These are phyloP conservation scores for Noctua janthina DNA, from an alignment of 2,888 invertebrate genomes.

Conservation along the genomic window DNA sequence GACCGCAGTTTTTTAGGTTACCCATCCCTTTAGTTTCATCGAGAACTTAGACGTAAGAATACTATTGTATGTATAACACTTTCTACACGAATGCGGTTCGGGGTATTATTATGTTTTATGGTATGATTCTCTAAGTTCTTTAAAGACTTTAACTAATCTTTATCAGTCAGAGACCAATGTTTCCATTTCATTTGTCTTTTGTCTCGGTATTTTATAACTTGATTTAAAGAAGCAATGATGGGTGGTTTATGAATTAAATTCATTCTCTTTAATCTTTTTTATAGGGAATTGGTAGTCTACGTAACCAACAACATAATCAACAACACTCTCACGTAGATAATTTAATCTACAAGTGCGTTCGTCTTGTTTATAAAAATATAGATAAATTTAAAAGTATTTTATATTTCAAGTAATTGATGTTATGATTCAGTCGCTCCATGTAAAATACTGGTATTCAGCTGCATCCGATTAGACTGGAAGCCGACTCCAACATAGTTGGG, in stretches of 20 bases:
- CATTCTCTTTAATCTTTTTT: background rate
- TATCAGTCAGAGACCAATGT: background rate
- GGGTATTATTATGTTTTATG: background rate
- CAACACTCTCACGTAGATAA: background rate
- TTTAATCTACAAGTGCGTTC: background rate
- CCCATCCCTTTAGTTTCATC: conserved; percentile 13
- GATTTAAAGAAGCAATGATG: background rate
- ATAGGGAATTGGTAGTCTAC: background rate
- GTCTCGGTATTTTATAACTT: background rate
- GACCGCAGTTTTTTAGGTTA: conserved; percentile 45
- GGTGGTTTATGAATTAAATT: background rate
- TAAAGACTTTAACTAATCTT: background rate
- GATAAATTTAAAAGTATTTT: background rate
- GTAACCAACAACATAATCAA: background rate
- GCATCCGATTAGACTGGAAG: no score
- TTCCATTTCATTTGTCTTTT: background rate
- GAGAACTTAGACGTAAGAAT: background rate
- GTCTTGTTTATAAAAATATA: background rate
- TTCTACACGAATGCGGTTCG: no score
- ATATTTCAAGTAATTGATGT: background rate
- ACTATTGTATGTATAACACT: background rate
- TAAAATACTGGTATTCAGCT: no score
- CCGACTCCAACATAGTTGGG: no score
- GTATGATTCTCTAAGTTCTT: background rate
- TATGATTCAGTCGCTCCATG: background rate